A percentile compares a stretch with the other conserved stretches of the same genome.
These are phyloP conservation scores for Paramormyrops kingsleyae DNA, from an alignment of 2,113 vertebrate genomes.

Conservation along the genomic window DNA sequence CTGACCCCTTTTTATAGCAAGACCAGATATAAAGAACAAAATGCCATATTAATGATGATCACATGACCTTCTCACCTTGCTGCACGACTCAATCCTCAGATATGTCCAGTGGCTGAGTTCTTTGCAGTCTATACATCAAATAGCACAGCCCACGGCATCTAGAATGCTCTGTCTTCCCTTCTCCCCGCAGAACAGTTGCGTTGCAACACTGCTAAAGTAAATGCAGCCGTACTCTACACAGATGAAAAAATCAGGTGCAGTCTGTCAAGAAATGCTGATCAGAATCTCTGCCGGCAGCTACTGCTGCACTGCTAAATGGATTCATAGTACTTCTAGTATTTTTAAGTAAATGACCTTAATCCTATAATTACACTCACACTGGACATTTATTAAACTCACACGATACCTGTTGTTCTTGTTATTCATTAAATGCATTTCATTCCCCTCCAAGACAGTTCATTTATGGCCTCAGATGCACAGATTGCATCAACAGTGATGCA, in stretches of 20 bases:
- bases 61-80: not conserved
- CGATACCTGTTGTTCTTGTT: not conserved
- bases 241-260: not conserved
- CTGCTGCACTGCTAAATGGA: not conserved
- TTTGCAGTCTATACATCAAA: not conserved
- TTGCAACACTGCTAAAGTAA: not conserved
- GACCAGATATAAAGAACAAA: not conserved
- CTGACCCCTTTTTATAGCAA: not conserved
- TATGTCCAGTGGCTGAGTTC: not conserved
- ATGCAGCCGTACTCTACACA: not conserved
- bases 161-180: not conserved
- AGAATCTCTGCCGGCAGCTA: not conserved
- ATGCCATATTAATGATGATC: not conserved
- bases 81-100: not conserved
- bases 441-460: not conserved
- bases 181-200: not conserved
- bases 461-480: not conserved
- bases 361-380: not conserved
- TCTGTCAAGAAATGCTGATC: not conserved
- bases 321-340: not conserved
- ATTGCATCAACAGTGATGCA: constrained; percentile 27
- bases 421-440: not conserved
- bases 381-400: not conserved
- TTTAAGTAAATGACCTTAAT: not conserved
- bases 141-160: too few relatives aligned